A percentile compares a stretch with the other conserved stretches of the same genome.
phyloP scores from a whole-genome alignment of 2,888 invertebrate genomes.

The Drosophila prostipennis region DNA sequence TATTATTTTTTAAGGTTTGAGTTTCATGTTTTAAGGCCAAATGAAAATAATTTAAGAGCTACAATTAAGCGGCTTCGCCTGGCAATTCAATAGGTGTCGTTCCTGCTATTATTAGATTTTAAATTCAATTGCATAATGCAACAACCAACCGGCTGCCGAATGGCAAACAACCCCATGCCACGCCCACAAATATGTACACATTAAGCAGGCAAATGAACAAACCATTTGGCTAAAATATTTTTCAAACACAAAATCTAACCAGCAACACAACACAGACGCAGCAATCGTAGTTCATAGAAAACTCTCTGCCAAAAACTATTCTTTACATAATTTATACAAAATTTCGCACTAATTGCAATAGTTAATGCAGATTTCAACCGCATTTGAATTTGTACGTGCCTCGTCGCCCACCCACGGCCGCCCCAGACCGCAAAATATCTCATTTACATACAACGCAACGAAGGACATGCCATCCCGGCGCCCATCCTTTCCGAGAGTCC shows the following conservation, averaged over 20 bases:
- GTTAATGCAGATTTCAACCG: constrained; percentile 79
- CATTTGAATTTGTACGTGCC: constrained; percentile 74
- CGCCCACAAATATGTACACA: constrained; percentile 14
- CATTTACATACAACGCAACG: constrained; percentile 65
- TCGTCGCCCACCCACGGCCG: constrained; percentile 31
- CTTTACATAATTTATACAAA: constrained; percentile 79
- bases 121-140: constrained; percentile 72
- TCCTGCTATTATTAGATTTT: constrained; percentile 54
- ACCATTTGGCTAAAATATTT: constrained; percentile 55
- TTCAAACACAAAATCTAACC: constrained; percentile 48
- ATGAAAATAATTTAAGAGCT: background rate
- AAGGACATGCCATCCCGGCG: constrained; percentile 9
- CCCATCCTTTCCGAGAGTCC: constrained; percentile 8
- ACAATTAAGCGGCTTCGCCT: background rate
- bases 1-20: no score
- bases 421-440: constrained; percentile 69
- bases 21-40: background rate
- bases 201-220: constrained; percentile 30
- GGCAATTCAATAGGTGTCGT: constrained; percentile 2
- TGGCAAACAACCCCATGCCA: constrained; percentile 28
- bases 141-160: constrained; percentile 44
- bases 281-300: constrained; percentile 61
- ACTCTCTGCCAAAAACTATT: constrained; percentile 68
- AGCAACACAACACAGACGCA: constrained; percentile 10
- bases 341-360: constrained; percentile 79